Percentiles rank a stretch among this genome's conserved stretches.
These are phyloP conservation scores for Spilarctia lutea DNA, from an alignment of 2,888 invertebrate genomes.

Conservation along the genomic window DNA sequence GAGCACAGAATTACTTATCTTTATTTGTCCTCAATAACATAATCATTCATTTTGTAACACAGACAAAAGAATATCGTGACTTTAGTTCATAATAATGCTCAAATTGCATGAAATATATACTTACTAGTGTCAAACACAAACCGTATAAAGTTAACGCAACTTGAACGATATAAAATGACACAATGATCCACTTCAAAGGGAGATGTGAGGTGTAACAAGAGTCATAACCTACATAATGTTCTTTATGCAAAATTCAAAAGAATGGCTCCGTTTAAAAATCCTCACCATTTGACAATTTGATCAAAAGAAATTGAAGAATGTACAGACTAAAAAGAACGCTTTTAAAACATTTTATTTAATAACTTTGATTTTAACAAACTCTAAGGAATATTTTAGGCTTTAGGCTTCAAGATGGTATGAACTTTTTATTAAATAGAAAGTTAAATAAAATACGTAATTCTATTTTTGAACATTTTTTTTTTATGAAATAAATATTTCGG, in stretches of 20 bases:
- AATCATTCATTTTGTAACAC: neutral
- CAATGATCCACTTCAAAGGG: neutral
- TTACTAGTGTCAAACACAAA: neutral
- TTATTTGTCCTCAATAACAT: no score
- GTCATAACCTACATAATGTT: neutral
- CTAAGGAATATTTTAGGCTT: neutral
- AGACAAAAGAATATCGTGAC: neutral
- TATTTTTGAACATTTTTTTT: no score
- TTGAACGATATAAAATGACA: neutral
- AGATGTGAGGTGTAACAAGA: constrained; percentile 1
- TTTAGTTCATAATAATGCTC: no score
- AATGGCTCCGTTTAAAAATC: neutral
- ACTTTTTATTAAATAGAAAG: neutral
- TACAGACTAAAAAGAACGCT: neutral
- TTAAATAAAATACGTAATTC: no score
- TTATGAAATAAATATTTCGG: no score
- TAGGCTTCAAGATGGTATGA: no score
- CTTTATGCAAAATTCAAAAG: neutral
- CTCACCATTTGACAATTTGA: neutral
- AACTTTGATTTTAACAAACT: neutral
- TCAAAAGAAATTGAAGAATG: neutral
- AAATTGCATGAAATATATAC: neutral
- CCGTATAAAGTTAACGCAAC: neutral
- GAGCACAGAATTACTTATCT: no score
- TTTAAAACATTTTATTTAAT: neutral